Conservation (phyloP, 2,797 vertebrate genomes). For the Pagetopsis macropterus region DNA sequence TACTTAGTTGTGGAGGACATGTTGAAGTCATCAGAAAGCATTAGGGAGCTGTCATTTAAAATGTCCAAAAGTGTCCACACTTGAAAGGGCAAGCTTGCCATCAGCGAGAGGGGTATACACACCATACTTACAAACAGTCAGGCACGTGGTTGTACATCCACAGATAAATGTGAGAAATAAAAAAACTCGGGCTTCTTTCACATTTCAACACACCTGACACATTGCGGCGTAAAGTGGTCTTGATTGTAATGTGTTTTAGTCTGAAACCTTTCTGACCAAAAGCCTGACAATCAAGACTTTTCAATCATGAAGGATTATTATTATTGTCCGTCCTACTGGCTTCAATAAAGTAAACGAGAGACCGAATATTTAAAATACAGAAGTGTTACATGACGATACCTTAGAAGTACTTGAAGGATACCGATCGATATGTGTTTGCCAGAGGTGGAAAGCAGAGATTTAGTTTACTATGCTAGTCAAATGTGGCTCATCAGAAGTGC, state of each 20-base stretch:
- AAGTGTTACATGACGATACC: background rate
- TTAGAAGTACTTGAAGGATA: background rate
- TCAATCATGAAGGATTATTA: no score
- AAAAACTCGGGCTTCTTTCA: background rate
- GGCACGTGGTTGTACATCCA: background rate
- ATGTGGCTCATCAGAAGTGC: background rate
- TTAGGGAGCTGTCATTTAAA: background rate
- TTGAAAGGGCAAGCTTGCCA: background rate
- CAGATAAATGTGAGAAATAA: background rate
- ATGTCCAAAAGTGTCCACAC: background rate
- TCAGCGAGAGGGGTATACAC: background rate
- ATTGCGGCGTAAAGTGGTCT: background rate
- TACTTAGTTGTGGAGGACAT: background rate
- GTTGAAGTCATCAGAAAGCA: background rate
- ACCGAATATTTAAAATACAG: background rate
- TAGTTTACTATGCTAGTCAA: background rate
- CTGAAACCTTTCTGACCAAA: background rate
- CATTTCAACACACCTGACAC: background rate
- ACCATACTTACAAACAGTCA: background rate
- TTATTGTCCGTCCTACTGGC: background rate
- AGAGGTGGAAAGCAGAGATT: background rate
- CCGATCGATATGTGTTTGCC: background rate
- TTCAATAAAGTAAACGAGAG: background rate
- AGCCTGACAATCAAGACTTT: no score
- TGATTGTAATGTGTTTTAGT: background rate